These are phyloP conservation scores for Anhinga rufa DNA, from an alignment of 2,113 vertebrate species.

Conservation along the genomic window DNA sequence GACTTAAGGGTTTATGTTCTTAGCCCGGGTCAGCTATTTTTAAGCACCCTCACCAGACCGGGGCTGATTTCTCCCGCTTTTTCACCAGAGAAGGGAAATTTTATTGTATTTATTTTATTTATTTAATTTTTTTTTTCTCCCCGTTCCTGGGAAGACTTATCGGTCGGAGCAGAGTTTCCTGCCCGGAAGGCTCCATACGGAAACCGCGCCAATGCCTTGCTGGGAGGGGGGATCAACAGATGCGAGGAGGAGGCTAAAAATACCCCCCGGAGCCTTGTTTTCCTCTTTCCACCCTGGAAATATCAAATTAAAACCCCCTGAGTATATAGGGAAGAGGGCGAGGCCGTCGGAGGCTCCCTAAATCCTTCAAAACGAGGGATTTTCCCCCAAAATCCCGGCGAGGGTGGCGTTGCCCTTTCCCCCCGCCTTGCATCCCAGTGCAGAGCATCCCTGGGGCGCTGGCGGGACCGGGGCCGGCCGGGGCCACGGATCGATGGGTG, in stretches of 20 bases:
- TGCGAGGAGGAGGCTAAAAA: slow-evolving; percentile 19
- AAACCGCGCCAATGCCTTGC: not conserved
- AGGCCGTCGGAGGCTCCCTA: not conserved
- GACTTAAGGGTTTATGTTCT: slow-evolving; percentile 61
- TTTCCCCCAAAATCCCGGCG: not conserved
- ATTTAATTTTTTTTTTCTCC: not conserved
- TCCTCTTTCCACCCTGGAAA: slow-evolving; percentile 1
- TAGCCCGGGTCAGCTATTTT: slow-evolving; percentile 45
- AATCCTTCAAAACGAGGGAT: not conserved
- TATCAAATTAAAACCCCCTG: not conserved
- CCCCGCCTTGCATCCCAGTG: not conserved
- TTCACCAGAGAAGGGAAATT: not conserved
- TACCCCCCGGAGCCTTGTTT: not conserved
- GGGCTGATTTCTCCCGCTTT: not conserved
- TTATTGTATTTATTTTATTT: not conserved
- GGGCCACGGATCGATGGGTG: not conserved
- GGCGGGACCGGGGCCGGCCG: not conserved
- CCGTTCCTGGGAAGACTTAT: slow-evolving; percentile 40
- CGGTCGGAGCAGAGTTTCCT: slow-evolving; percentile 49
- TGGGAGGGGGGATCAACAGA: not conserved
- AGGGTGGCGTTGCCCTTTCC: not conserved
- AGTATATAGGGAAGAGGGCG: not conserved
- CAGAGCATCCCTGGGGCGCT: not conserved
- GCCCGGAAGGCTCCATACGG: slow-evolving; percentile 40
- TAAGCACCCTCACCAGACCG: not conserved